Percentiles rank a stretch among this genome's conserved stretches.
phyloP scores from a whole-genome alignment of 2,113 vertebrate genomes.

The Alexandromys fortis region DNA sequence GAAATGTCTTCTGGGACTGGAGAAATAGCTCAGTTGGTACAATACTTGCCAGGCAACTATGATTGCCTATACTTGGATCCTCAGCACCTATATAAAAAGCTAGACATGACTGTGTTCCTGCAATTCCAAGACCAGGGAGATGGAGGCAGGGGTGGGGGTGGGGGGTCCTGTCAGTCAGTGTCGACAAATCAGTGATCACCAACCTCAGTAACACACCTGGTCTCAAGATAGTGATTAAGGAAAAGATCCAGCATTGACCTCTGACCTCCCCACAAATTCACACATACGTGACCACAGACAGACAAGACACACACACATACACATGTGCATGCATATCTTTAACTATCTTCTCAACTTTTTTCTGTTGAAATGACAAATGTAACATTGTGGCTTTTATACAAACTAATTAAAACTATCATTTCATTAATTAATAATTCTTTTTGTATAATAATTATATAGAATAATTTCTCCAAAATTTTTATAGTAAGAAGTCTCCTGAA shows the following conservation, averaged over 20 bases:
- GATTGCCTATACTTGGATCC: background rate
- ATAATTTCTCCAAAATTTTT: background rate
- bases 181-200: background rate
- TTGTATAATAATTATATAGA: background rate
- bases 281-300: background rate
- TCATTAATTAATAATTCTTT: background rate
- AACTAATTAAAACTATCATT: background rate
- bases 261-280: background rate
- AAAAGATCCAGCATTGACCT: background rate
- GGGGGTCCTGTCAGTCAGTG: background rate
- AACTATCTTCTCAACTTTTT: background rate
- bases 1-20: background rate
- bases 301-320: background rate
- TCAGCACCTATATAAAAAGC: background rate
- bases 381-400: background rate
- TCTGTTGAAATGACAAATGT: background rate
- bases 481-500: background rate
- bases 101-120: too few species aligned
- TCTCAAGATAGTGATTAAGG: background rate
- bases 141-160: background rate
- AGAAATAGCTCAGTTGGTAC: background rate
- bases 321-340: background rate
- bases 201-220: background rate
- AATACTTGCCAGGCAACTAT: background rate
- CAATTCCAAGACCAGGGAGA: background rate